phyloP scores from a whole-genome alignment of 2,113 vertebrate genomes.

The Hymenochirus boettgeri region DNA sequence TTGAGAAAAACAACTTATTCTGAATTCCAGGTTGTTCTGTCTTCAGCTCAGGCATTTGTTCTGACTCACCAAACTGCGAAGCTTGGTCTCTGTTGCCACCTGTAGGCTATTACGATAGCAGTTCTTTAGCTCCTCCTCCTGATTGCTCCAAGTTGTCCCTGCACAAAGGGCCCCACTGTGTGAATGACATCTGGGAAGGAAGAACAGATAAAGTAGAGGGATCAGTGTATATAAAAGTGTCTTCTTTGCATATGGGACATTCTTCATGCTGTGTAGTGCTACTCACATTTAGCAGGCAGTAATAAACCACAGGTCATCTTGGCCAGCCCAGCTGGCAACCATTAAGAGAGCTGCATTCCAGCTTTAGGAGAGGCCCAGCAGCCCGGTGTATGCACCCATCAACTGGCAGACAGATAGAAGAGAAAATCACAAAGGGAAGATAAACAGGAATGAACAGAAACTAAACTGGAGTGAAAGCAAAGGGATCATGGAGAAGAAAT shows the following conservation, averaged over 20 bases:
- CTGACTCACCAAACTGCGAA: conserved; percentile 69
- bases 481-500: no score
- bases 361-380: conserved; percentile 72
- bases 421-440: no score
- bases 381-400: conserved; percentile 81
- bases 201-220: no score
- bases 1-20: no score
- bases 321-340: conserved; percentile 78
- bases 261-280: not conserved
- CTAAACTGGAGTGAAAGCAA: no score
- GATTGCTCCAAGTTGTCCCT: conserved; percentile 53
- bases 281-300: conserved; percentile 84
- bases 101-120: conserved; percentile 78
- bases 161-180: conserved; percentile 77
- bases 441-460: no score
- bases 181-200: conserved; percentile 76
- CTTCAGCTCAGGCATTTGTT: no score
- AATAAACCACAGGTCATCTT: conserved; percentile 80
- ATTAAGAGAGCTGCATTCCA: conserved; percentile 74
- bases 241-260: no score
- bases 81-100: conserved; percentile 55
- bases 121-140: conserved; percentile 61
- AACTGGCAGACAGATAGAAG: conserved; percentile 58
- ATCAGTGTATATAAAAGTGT: no score
- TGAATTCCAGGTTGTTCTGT: no score